phyloP scores from a whole-genome alignment of 2,888 invertebrate genomes.

The Drosophila kanekoi region DNA sequence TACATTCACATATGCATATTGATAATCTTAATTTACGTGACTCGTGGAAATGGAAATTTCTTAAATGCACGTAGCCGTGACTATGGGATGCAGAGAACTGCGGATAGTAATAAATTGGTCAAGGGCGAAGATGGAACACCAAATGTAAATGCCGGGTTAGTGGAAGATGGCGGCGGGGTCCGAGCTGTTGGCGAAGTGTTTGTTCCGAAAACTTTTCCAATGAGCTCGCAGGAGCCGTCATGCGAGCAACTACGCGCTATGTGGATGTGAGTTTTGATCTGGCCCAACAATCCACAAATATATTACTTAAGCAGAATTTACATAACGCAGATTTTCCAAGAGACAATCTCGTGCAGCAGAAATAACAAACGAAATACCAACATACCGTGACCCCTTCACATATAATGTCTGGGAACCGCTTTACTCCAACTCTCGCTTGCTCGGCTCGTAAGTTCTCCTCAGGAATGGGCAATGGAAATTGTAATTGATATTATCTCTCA shows the following conservation, averaged over 20 bases:
- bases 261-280: slow-evolving; percentile 88
- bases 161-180: slow-evolving; percentile 25
- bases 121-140: slow-evolving; percentile 43
- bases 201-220: slow-evolving; percentile 80
- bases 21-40: slow-evolving; percentile 42
- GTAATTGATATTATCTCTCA: neutral
- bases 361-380: slow-evolving; percentile 94
- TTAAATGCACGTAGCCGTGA: slow-evolving; percentile 52
- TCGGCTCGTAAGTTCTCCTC: slow-evolving; percentile 86
- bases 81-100: slow-evolving; percentile 35
- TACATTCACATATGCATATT: slow-evolving; percentile 50
- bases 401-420: slow-evolving; percentile 93
- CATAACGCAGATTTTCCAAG: slow-evolving; percentile 89
- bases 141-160: slow-evolving; percentile 21
- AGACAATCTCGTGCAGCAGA: slow-evolving; percentile 94
- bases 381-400: slow-evolving; percentile 92
- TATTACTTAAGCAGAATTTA: no score
- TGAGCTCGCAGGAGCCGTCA: slow-evolving; percentile 88
- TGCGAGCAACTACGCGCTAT: slow-evolving; percentile 95
- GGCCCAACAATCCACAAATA: no score
- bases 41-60: slow-evolving; percentile 51
- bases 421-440: slow-evolving; percentile 86
- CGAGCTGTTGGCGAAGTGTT: slow-evolving; percentile 77
- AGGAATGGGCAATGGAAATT: neutral
- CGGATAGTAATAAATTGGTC: slow-evolving; percentile 43